Evolutionary conservation across 2,888 invertebrate species (phyloP).

Genomic region (Sclerodermus sp.): DNA sequence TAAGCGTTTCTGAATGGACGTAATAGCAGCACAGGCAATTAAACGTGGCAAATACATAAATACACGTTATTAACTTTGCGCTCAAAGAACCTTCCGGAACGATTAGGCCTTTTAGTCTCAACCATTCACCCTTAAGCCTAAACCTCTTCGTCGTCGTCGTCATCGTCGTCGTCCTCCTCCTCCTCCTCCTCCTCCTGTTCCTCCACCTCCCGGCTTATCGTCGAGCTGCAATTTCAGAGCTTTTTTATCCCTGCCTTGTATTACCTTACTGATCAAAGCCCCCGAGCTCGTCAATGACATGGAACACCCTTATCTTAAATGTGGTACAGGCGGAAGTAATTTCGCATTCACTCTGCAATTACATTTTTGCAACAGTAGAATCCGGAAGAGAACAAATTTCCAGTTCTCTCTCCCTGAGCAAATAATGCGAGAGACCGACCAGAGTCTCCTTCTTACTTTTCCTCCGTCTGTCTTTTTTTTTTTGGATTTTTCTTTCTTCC

Average conservation of each 20-base stretch:
- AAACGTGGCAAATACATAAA: constrained; percentile 50
- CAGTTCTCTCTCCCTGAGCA: no score
- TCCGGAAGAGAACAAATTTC: no score
- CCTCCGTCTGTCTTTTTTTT: no score
- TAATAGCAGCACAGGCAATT: constrained; percentile 43
- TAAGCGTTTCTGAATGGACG: constrained; percentile 4
- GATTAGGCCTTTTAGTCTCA: constrained; percentile 44
- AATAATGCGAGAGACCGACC: no score
- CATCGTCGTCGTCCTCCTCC: constrained; percentile 10
- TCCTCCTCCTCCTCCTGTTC: constrained; percentile 5
- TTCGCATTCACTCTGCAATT: no score
- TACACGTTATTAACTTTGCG: constrained; percentile 50
- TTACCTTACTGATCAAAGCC: constrained; percentile 30
- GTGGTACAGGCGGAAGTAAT: not conserved
- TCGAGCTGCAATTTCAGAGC: constrained; percentile 37
- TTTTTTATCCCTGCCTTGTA: constrained; percentile 28
- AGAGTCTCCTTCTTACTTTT: no score
- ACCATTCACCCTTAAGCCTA: constrained; percentile 26
- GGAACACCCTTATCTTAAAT: not conserved
- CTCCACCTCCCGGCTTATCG: constrained; percentile 13
- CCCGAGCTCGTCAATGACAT: not conserved
- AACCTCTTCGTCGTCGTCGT: constrained; percentile 4
- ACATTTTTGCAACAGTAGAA: no score
- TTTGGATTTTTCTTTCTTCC: no score
- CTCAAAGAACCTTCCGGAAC: constrained; percentile 42